Evolutionary conservation across 2,888 invertebrate species (phyloP), one percentile per base, ranked within the genome.

Genomic region (Xestia ashworthii): DNA sequence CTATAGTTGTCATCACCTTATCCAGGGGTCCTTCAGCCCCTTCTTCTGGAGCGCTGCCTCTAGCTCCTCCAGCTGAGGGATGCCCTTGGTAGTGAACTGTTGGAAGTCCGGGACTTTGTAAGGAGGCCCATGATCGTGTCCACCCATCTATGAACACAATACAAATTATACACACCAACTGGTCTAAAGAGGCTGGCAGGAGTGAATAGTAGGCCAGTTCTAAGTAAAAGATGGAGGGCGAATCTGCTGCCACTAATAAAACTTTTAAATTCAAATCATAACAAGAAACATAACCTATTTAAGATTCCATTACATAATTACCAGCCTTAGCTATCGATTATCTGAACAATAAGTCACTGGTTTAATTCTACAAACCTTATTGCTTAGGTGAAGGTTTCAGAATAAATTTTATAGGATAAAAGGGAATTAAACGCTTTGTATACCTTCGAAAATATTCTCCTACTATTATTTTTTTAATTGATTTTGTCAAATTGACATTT

Each of bases 1-100:
- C 46, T 67, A 48, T 6, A 12, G n/a, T 41, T 16, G 22, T 41
- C 12, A n/a, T 81, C 90, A 98, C 98, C 99, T 98, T 71, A 98
- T 95, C 99, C 99, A 99, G 0, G 99, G 99, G 94, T 99, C 99
- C 81, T 97, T 97, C 3, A 99, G 94, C 8, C 99, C 99, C 90
- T 97, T 97, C 60, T 97, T 95, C 0, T 97, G 98, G 25, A 99
- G 96, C 1, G 97, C 97, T 81, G 97, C 95, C 92, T 98, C 97
- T 0, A 98, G 96, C 86, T 97, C 95, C 82, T 97, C 92, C 69
- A 99, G 94, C 89, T 98, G 93, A 0, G 98, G 97, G 44, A 97
- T 97, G 88, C 98, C 97, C 90, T 98, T 98, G 16, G 98, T 97
- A 93, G 98, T 98, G 93, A 98, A 99, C 66, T 97, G 97, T 66